phyloP scores from a whole-genome alignment of 2,113 vertebrate genomes.

The Calidris pugnax region DNA sequence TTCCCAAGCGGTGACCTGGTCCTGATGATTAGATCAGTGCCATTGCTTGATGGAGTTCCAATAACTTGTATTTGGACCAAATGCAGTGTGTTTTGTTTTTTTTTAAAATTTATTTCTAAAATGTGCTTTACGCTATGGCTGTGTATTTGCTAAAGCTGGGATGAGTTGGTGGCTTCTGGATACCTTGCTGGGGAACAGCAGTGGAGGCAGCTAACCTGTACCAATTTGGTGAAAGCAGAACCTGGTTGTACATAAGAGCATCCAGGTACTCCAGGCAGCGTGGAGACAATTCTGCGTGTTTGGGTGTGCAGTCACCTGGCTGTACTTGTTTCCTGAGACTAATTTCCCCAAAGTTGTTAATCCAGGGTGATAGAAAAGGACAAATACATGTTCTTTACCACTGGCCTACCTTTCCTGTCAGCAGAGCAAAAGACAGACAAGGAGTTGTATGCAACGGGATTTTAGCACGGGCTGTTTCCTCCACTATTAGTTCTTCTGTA shows the following conservation, averaged over 20 bases:
- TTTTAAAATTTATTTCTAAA: not conserved
- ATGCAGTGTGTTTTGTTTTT: not conserved
- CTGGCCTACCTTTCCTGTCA: not conserved
- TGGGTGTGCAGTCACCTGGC: not conserved
- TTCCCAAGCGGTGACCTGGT: not conserved
- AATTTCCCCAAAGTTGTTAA: not conserved
- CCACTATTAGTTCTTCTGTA: not conserved
- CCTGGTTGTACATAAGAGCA: not conserved
- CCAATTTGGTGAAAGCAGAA: not conserved
- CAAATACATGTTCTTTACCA: not conserved
- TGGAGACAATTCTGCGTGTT: not conserved
- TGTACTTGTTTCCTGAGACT: not conserved
- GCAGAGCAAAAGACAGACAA: not conserved
- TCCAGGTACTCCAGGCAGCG: not conserved
- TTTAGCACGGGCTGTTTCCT: not conserved
- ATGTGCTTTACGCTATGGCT: not conserved
- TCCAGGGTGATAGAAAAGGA: not conserved
- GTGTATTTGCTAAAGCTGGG: not conserved
- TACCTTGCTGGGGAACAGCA: not conserved
- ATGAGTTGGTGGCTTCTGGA: not conserved
- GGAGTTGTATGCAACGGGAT: not conserved
- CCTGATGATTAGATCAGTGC: fast-evolving
- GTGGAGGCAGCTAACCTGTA: not conserved
- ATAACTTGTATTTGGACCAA: not conserved
- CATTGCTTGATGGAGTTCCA: not conserved